Evolutionary conservation across 53 echinoderm and acorn worm genomes (phyloP), one percentile per base, ranked within the genome.

Genomic region (Apostichopus leukothele): DNA sequence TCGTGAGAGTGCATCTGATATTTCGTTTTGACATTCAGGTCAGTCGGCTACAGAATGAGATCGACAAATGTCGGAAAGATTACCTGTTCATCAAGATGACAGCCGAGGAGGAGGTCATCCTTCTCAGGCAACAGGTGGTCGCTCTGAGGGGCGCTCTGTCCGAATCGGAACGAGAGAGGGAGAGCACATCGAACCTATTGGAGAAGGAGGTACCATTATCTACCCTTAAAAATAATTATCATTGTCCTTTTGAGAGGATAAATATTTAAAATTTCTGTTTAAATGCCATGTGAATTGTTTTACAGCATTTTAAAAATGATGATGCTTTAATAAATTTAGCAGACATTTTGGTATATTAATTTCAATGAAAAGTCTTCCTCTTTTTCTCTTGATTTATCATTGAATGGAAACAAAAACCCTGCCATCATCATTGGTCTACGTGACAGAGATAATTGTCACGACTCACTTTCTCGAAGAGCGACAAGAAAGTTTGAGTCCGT

Each of bases 71-170:
- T 76, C 95, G 94, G 75, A 89, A 94, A 67, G 96, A 95, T 25
- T 96, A 94, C 92, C 88, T 96, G 75, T 90, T 91, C 68, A 99
- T 99, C 91, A 96, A 96, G 88, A 96, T 99, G 94, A 90, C 87
- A 21, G 99, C 99, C 13, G 96, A 96, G 20, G 96, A 99, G 73
- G 99, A 99, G 57, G 99, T 99, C 26, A 99, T 99, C 79, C 93
- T 99, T 1, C 93, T 99, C 1, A 89, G 99, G 53, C 99, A 99
- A 53, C 96, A 99, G 79, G 89, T 96, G 76, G 90, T 94, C 67
- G 94, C 99, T 19, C 92, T 99, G 75, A 94, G 95, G 52, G 92
- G 89, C 85, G 96, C 99, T 8, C 75, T 99, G 76, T 92, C 93
- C 0, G 93, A 89, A 54, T 99, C 99, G 7, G 99, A 99, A 87